A percentile compares a stretch with the other conserved stretches of the same genome.
Evolutionary conservation across 2,888 invertebrate genomes (phyloP).

Genomic region (Phytoseiulus persimilis): DNA sequence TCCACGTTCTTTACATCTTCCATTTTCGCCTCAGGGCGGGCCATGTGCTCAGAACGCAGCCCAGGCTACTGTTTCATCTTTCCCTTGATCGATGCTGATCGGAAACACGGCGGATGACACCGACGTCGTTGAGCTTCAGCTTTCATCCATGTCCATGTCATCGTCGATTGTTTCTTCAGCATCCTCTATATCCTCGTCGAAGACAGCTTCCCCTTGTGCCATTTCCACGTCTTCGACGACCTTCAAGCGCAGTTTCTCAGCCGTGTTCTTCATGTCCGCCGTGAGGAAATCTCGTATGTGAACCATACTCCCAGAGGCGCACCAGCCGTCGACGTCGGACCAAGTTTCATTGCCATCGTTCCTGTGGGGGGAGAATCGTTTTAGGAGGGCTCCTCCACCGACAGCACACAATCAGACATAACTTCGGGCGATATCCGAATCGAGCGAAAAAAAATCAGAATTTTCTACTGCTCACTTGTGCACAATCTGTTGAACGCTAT

Average conservation of each 20-base stretch:
- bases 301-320: constrained; percentile 41
- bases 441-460: constrained; percentile 25
- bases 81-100: too few relatives aligned
- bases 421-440: too few relatives aligned
- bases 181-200: constrained; percentile 22
- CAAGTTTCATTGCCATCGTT: constrained; percentile 55
- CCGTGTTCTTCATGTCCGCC: constrained; percentile 26
- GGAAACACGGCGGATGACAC: too few relatives aligned
- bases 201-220: constrained; percentile 15
- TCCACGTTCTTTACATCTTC: too few relatives aligned
- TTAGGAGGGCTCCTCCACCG: constrained; percentile 59
- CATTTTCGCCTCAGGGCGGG: too few relatives aligned
- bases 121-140: too few relatives aligned
- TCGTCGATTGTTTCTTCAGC: constrained; percentile 39
- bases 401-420: too few relatives aligned
- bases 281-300: constrained; percentile 40
- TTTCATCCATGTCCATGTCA: constrained; percentile 28
- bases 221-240: constrained; percentile 10
- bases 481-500: constrained; percentile 66
- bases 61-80: too few relatives aligned
- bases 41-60: too few relatives aligned
- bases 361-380: constrained; percentile 52
- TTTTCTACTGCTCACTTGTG: constrained; percentile 40
- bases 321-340: constrained; percentile 69
- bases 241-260: not conserved